phyloP scores from a whole-genome alignment of 2,113 vertebrate species.

The Forbesichthys agassizii region DNA sequence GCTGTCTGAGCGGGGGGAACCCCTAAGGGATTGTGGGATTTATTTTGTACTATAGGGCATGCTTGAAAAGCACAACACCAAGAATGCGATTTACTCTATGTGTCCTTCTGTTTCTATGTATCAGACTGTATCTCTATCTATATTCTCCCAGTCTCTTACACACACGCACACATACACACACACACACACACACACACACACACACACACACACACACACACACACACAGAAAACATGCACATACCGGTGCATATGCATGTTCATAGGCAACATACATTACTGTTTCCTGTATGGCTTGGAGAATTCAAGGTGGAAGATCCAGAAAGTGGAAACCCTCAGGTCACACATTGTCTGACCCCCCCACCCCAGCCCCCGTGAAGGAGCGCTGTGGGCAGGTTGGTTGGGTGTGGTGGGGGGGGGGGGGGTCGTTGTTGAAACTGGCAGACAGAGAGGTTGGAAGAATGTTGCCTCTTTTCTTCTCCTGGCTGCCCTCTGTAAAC shows the following conservation, averaged over 20 bases:
- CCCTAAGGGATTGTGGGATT: too few relatives aligned
- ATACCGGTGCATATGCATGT: too few relatives aligned
- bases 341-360: conserved; percentile 10
- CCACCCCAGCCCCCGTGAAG: conserved; percentile 12
- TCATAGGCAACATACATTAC: neutral
- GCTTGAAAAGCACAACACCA: too few relatives aligned
- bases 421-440: conserved; percentile 35
- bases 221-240: conserved; percentile 10
- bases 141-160: neutral
- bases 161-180: neutral
- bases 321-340: conserved; percentile 9
- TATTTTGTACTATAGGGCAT: too few relatives aligned
- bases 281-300: conserved; percentile 4
- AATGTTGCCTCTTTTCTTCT: conserved; percentile 37
- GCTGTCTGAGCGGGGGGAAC: too few relatives aligned
- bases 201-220: conserved; percentile 6
- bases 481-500: conserved; percentile 51
- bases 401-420: conserved; percentile 15
- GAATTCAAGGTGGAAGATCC: conserved; percentile 12
- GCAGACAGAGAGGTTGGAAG: conserved; percentile 37
- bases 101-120: too few relatives aligned
- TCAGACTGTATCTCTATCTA: too few relatives aligned
- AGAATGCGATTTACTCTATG: too few relatives aligned
- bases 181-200: neutral
- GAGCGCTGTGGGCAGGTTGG: conserved; percentile 3